Evolutionary conservation across 2,113 vertebrate genomes (phyloP), one percentile per base, ranked within the genome.

Genomic region (Riparia riparia): DNA sequence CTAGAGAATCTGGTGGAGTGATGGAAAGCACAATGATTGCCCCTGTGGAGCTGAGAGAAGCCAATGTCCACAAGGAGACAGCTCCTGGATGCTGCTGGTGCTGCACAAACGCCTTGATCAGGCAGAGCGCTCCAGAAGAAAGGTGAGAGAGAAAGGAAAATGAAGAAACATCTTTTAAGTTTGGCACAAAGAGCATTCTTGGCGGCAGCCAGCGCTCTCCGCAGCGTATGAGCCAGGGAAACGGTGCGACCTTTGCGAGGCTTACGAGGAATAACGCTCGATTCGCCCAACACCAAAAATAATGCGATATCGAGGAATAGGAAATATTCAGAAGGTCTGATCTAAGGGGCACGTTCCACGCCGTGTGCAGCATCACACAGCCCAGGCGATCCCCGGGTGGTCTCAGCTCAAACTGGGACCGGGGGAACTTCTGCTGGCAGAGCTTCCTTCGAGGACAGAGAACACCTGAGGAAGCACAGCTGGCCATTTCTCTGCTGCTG

Each of bases 311-410:
- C 86, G 89, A 94, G 90, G 92, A 91, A 57, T 26, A 96, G 91
- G 94, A 96, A 97, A 96, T 96, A 97, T 97, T 96, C 93, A 97
- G 77, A 76, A 96, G 63, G 90, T 58, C 95, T 96, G 97, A 83
- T 85, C 93, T 92, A 91, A 93, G 94, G 90, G 32, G 81, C 94
- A 96, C 97, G 70, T 81, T 95, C 9, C 49, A 91, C 61, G 89
- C 77, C 79, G 86, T 82, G 90, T 85, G 89, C 80, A 87, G 95
- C 57, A 96, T n/a, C 92, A 65, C 42, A 37, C 37, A 37, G 37
- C 37, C 37, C 37, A 4, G 37, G 37, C 37, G 37, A 37, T 37
- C 37, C 37, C 37, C 4, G 5, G 8, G 10, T 13, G 14, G 7
- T 28, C 22, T 8, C 2, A 19, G 47, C 9, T 57, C 74, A 6